Percentiles rank a stretch among this genome's conserved stretches.
phyloP scores from a whole-genome alignment of 2,797 vertebrate genomes.

The Emys orbicularis region DNA sequence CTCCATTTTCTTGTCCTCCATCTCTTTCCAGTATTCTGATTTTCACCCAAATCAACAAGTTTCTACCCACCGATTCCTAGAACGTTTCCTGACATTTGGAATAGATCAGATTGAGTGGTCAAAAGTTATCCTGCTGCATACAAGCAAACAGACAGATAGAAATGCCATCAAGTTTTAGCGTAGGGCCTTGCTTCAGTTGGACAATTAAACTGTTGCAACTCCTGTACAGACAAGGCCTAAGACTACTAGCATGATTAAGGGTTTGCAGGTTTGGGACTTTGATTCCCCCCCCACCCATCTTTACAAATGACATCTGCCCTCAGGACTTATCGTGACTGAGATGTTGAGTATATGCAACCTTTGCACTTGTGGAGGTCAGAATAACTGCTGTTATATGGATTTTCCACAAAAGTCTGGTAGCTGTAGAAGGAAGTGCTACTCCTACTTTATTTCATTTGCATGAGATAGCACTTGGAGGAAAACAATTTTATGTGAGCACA shows the following conservation, averaged over 20 bases:
- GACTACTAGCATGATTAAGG: neutral
- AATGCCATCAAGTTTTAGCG: neutral
- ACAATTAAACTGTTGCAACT: constrained; percentile 4
- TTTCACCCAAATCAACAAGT: neutral
- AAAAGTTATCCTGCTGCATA: neutral
- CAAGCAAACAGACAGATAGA: neutral
- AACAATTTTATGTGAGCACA: neutral
- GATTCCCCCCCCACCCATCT: neutral
- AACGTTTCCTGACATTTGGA: constrained; percentile 10
- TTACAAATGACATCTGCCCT: neutral
- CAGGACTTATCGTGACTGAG: neutral
- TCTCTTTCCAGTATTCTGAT: neutral
- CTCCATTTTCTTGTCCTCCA: neutral
- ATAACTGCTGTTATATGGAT: accelerated
- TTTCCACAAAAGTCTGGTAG: neutral
- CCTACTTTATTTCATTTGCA: accelerated
- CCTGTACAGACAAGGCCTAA: neutral
- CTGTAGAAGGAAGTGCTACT: neutral
- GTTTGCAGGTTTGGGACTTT: neutral
- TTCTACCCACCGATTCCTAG: neutral
- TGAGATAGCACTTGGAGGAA: neutral
- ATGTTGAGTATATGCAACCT: neutral
- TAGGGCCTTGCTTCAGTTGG: neutral
- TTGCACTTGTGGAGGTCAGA: neutral
- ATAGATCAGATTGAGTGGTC: neutral